A percentile compares a stretch with the other conserved stretches of the same genome.
Evolutionary conservation across 2,888 invertebrate species (phyloP).

Genomic region (Volucella bombylans): DNA sequence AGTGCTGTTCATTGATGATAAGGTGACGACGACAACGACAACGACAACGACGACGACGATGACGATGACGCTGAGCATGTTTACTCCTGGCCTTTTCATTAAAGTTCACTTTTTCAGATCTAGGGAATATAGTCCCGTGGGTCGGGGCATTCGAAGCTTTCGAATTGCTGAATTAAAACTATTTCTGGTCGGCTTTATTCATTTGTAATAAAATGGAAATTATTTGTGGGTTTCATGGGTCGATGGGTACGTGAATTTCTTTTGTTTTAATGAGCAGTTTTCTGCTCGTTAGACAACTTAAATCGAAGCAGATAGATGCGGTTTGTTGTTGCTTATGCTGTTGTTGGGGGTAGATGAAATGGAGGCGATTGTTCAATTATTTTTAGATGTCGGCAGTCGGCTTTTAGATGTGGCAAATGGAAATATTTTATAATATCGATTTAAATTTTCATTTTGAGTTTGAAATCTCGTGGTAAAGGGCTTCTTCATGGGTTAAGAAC

Average conservation of each 20-base stretch:
- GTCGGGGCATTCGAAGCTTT: neutral
- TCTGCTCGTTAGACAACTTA: neutral
- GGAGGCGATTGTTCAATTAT: slow-evolving; percentile 15
- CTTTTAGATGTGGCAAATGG: neutral
- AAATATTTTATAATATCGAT: slow-evolving; percentile 22
- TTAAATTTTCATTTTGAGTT: too few species aligned
- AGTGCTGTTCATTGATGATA: slow-evolving; percentile 11
- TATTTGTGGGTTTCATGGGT: slow-evolving; percentile 38
- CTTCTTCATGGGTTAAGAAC: too few species aligned
- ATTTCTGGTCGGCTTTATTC: slow-evolving; percentile 40
- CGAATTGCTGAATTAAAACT: slow-evolving; percentile 41
- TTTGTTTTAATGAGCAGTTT: slow-evolving; percentile 21
- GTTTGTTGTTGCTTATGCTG: neutral
- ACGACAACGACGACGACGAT: too few species aligned
- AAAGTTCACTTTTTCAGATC: slow-evolving; percentile 11
- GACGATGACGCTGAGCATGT: slow-evolving; percentile 15
- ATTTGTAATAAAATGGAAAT: slow-evolving; percentile 49
- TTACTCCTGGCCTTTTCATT: slow-evolving; percentile 49
- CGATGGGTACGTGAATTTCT: slow-evolving; percentile 21
- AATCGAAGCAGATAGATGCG: neutral
- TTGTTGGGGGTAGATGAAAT: neutral
- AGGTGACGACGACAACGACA: slow-evolving; percentile 19
- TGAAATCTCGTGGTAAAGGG: neutral
- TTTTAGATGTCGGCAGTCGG: neutral
- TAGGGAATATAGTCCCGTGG: neutral